Conservation (phyloP, 2,797 vertebrate species). For the Geotrypetes seraphini region DNA sequence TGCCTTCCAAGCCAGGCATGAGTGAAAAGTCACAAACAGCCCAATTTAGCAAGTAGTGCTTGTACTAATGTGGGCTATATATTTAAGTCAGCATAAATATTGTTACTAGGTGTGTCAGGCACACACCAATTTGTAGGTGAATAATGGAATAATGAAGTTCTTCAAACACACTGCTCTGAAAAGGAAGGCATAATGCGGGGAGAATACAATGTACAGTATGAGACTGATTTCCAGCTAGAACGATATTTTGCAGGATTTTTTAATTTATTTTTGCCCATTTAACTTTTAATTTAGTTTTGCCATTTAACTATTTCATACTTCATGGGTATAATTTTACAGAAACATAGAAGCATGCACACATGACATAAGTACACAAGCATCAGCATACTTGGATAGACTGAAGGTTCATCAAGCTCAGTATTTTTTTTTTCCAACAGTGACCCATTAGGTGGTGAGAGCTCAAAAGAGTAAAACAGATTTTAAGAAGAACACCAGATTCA, state of each 20-base stretch:
- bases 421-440: too few species aligned
- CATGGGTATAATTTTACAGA: too few species aligned
- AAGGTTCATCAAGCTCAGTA: too few species aligned
- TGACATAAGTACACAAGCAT: too few species aligned
- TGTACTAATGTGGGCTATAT: constrained; percentile 40
- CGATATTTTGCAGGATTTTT: constrained; percentile 1
- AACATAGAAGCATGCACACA: too few species aligned
- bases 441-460: too few species aligned
- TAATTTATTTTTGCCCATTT: too few species aligned
- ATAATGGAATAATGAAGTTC: constrained; percentile 25
- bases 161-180: constrained; percentile 10
- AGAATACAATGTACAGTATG: neutral
- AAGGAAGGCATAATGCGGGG: constrained; percentile 7
- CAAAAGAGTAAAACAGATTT: too few species aligned
- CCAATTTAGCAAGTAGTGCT: constrained; percentile 47
- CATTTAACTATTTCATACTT: too few species aligned
- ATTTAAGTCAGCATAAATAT: constrained; percentile 39
- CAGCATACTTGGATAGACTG: too few species aligned
- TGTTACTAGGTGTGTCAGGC: constrained; percentile 18
- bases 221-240: neutral
- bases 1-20: constrained; percentile 43
- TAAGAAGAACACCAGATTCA: too few species aligned
- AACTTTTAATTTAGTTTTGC: too few species aligned
- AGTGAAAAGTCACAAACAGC: constrained; percentile 51
- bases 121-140: constrained; percentile 25